A percentile compares a stretch with the other conserved stretches of the same genome.
Evolutionary conservation across 2,888 invertebrate species (phyloP).

Genomic region (Glyphotaelius pellucidus): DNA sequence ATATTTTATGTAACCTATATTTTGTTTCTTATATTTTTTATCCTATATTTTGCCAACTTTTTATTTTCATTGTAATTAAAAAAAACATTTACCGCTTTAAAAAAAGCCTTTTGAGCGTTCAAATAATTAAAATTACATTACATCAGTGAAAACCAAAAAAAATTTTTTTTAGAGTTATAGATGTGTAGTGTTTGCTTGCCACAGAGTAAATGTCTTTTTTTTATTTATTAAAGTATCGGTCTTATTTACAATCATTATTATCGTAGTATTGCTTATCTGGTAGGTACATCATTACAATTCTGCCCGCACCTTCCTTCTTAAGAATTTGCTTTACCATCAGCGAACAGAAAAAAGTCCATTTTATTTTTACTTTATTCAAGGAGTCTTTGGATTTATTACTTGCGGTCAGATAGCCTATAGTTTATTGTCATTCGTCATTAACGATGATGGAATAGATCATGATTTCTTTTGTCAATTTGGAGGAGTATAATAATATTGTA

Average conservation of each 20-base stretch:
- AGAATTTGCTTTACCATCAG: background rate
- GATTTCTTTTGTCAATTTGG: background rate
- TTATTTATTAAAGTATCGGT: background rate
- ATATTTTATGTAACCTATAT: no score
- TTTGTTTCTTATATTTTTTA: no score
- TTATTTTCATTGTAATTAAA: no score
- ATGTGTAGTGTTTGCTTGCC: no score
- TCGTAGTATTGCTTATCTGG: background rate
- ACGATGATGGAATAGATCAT: background rate
- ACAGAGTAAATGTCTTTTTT: background rate
- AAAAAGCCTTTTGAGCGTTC: no score
- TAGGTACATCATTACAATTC: background rate
- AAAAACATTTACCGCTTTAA: no score
- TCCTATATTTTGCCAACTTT: no score
- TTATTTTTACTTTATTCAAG: background rate
- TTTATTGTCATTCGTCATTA: background rate
- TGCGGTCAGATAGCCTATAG: background rate
- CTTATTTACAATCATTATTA: background rate
- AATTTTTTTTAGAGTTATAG: no score
- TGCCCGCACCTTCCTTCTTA: background rate
- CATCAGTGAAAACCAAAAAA: no score
- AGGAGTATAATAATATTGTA: background rate
- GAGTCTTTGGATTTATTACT: background rate
- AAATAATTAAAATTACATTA: no score
- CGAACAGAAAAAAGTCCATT: background rate